Conservation (phyloP, 2,113 vertebrate species). For the Mesoclemmys tuberculata region DNA sequence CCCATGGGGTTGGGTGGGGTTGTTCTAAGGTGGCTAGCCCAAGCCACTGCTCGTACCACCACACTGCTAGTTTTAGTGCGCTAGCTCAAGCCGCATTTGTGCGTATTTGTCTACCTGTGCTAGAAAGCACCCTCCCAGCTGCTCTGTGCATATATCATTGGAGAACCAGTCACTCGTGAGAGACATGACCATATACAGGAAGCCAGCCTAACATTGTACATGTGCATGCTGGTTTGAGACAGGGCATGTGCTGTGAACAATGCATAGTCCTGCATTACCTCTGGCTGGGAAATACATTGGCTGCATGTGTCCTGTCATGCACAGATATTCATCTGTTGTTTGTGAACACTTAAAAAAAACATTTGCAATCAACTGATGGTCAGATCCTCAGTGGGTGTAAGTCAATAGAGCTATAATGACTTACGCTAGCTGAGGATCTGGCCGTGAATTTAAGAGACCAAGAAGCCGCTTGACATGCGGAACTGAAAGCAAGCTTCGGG, state of each 20-base stretch:
- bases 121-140: not conserved
- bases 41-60: not conserved
- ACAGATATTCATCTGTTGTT: not conserved
- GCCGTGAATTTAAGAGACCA: not conserved
- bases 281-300: not conserved
- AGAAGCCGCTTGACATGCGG: not conserved
- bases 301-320: not conserved
- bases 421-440: not conserved
- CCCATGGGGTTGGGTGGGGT: not conserved
- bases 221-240: not conserved
- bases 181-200: not conserved
- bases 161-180: not conserved
- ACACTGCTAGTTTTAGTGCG: not conserved
- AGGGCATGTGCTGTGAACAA: not conserved
- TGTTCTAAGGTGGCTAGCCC: not conserved
- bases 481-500: not conserved
- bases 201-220: not conserved
- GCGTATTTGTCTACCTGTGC: not conserved
- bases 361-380: not conserved
- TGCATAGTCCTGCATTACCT: not conserved
- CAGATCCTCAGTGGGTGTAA: not conserved
- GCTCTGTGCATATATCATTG: not conserved
- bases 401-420: not conserved
- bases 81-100: too few species aligned
- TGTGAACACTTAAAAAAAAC: not conserved